Evolutionary conservation across 1,140 invertebrate genomes (phyloP).

Genomic region (Wasmannia auropunctata): DNA sequence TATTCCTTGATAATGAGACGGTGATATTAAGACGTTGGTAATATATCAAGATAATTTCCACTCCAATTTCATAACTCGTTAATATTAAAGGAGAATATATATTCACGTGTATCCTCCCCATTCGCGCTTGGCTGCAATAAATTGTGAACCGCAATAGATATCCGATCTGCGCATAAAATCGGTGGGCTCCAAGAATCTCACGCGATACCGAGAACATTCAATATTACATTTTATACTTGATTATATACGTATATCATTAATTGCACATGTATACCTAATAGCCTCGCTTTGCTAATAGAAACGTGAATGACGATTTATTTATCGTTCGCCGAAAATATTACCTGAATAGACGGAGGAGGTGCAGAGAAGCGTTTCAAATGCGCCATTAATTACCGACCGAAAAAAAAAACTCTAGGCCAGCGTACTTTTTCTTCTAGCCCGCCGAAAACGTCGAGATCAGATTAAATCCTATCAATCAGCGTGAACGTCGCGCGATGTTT

Average conservation of each 20-base stretch:
- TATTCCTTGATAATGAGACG: neutral
- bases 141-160: neutral
- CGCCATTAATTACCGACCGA: constrained; percentile 36
- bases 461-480: constrained; percentile 59
- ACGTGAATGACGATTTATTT: constrained; percentile 14
- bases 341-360: neutral
- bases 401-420: neutral
- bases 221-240: neutral
- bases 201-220: neutral
- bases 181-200: neutral
- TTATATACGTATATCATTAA: neutral
- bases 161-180: constrained; percentile 1
- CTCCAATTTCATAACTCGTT: constrained; percentile 17
- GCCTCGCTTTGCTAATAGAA: neutral
- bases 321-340: constrained; percentile 29
- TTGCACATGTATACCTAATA: neutral
- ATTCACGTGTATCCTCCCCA: neutral
- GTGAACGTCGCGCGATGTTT: constrained; percentile 19
- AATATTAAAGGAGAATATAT: neutral
- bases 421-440: constrained; percentile 32
- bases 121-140: constrained; percentile 8
- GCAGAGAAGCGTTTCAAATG: neutral
- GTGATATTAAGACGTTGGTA: neutral
- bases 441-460: constrained; percentile 12
- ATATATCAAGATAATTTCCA: constrained; percentile 22